These are phyloP conservation scores for Lycocorax pyrrhopterus DNA, from an alignment of 2,113 vertebrate species.

Conservation along the genomic window DNA sequence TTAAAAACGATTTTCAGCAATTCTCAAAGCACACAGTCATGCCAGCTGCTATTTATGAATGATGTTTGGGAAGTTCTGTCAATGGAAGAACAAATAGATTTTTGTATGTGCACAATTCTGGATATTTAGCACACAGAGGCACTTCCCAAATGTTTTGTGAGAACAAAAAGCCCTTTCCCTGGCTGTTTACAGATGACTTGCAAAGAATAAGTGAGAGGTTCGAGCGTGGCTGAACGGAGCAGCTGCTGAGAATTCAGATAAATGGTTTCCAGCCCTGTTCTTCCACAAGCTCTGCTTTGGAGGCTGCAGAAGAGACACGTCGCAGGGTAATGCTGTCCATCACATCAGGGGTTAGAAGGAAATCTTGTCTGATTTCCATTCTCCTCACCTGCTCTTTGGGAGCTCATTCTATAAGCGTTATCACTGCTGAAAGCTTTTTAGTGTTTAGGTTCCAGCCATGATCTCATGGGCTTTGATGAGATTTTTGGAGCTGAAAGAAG, in stretches of 20 bases:
- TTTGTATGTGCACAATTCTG: not conserved
- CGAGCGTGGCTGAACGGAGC: not conserved
- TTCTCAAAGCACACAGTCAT: not conserved
- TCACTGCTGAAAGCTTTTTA: not conserved
- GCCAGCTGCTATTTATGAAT: not conserved
- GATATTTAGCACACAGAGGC: not conserved
- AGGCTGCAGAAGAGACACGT: not conserved
- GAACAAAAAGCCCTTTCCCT: conserved; percentile 39
- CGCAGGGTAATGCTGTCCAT: not conserved
- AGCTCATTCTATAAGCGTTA: not conserved
- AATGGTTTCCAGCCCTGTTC: not conserved
- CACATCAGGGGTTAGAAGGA: not conserved
- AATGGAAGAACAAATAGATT: not conserved
- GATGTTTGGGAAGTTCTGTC: not conserved
- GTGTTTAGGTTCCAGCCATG: not conserved
- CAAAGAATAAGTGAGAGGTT: conserved; percentile 23
- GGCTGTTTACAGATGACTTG: conserved; percentile 46
- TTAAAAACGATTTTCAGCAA: not conserved
- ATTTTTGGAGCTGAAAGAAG: not conserved
- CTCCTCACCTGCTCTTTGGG: not conserved
- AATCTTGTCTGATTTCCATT: not conserved
- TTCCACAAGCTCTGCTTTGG: not conserved
- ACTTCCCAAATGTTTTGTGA: not conserved
- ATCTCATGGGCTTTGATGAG: not conserved
- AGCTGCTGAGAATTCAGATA: not conserved